phyloP scores from a whole-genome alignment of 2,888 invertebrate species.

The Tetropium fuscum region DNA sequence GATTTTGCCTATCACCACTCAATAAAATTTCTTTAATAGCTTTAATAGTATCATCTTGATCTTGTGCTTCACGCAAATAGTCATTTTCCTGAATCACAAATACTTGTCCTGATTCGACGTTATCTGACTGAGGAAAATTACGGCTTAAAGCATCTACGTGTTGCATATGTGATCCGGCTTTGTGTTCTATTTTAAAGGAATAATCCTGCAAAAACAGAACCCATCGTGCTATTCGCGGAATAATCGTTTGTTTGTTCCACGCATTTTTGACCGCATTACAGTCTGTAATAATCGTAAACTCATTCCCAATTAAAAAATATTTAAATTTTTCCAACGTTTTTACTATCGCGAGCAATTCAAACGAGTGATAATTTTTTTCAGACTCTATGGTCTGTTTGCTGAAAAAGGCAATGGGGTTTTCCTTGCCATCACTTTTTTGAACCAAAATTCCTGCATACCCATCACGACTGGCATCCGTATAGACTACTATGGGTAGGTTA shows the following conservation, averaged over 20 bases:
- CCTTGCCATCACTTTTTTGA: conserved; percentile 30
- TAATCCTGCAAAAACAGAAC: conserved; percentile 52
- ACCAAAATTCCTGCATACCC: conserved; percentile 41
- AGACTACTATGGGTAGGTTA: conserved; percentile 26
- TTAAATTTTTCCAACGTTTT: conserved; percentile 48
- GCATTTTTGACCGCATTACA: conserved; percentile 46
- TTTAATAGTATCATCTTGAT: too few relatives aligned
- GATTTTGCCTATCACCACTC: too few relatives aligned
- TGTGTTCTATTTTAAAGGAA: conserved; percentile 26
- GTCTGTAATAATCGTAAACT: conserved; percentile 52
- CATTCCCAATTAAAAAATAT: conserved; percentile 44
- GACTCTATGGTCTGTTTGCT: conserved; percentile 35
- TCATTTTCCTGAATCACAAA: too few relatives aligned
- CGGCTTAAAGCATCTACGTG: conserved; percentile 26
- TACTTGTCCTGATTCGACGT: too few relatives aligned
- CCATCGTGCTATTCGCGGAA: conserved; percentile 53
- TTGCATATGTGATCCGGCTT: conserved; percentile 9
- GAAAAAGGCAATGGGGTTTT: conserved; percentile 41
- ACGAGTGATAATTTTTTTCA: conserved; percentile 41
- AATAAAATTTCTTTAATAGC: too few relatives aligned
- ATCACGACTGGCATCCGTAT: conserved; percentile 30
- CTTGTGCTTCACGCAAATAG: too few relatives aligned
- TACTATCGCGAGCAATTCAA: conserved; percentile 54
- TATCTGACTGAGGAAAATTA: too few relatives aligned
- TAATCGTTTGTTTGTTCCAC: conserved; percentile 46